Base-by-base conservation (phyloP, 1,140 invertebrate species). In the Zaprionus vittiger region DNA sequence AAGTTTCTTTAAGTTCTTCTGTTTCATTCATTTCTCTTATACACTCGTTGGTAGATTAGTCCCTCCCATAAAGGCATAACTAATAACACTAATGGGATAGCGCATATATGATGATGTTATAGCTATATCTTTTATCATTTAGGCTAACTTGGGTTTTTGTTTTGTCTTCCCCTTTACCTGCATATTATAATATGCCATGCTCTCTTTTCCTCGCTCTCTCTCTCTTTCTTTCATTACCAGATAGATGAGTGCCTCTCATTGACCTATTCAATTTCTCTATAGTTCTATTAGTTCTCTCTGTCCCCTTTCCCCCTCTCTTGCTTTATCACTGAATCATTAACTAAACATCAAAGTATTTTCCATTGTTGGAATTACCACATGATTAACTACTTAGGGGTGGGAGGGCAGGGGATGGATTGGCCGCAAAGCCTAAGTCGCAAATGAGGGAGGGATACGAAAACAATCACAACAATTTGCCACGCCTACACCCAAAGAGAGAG, bases 381-480 rank as follows among this genome's bases (percentile, higher is more conserved):
- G 73, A 75, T 75, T 75, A 75, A 75, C 67, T 71, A 38, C 65
- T 56, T 62, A 61, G 12, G 38, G n/a, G n/a, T 12, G n/a, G 49
- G 37, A 60, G 60, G 5, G 38, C 38, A n/a, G 38, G 38, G 38
- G 15, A 41, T 20, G 38, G 31, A 34, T 41, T 15, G 15, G 38
- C 38, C 55, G 15, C 28, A 38, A 65, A 47, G 28, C 37, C 55
- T 34, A 73, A 56, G 54, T 34, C 37, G 47, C 17, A 28, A 15
- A 6, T 12, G 17, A 15, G 17, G 14, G 5, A 68, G 54, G 60
- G 31, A 65, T 28, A 52, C 12, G 74, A 79, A 90, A 89, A 89
- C 84, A 89, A 89, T 89, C 84, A 89, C 85, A 89, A 90, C 85
- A 84, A 89, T 89, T 89, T 89, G 84, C 84, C 84, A 89, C 84